Percentiles rank a stretch among this genome's conserved stretches.
phyloP scores from a whole-genome alignment of 2,888 invertebrate species.

The Thereva unica region DNA sequence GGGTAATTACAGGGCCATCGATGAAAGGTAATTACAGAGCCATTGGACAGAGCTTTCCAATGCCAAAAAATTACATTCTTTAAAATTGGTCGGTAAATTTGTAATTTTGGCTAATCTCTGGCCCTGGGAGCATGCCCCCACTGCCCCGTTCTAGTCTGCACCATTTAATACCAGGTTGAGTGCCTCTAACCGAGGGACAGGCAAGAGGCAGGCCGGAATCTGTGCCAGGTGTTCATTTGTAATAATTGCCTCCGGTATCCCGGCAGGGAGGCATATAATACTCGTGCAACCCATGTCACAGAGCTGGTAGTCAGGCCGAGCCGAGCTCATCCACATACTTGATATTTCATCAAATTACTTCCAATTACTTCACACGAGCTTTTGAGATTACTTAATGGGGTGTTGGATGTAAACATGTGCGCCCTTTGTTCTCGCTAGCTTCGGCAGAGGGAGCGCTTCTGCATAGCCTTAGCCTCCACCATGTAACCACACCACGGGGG shows the following conservation, averaged over 20 bases:
- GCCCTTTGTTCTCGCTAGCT: constrained; percentile 2
- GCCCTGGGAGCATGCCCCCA: too few relatives aligned
- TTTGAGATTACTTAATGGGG: constrained; percentile 32
- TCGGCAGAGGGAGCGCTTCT: background rate
- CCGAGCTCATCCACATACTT: constrained; percentile 22
- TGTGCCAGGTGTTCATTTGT: constrained; percentile 26
- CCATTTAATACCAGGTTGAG: too few relatives aligned
- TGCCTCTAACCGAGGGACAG: too few relatives aligned
- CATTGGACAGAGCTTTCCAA: too few relatives aligned
- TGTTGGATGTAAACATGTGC: constrained; percentile 26
- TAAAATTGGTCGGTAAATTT: too few relatives aligned
- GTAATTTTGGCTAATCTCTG: too few relatives aligned
- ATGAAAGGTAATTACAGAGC: too few relatives aligned
- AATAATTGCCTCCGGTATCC: constrained; percentile 28
- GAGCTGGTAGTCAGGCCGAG: constrained; percentile 19
- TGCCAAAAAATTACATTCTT: too few relatives aligned
- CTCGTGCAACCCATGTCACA: background rate
- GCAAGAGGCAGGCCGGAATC: too few relatives aligned
- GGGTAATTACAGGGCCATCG: too few relatives aligned
- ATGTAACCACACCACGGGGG: constrained; percentile 1
- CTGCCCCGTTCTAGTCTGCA: too few relatives aligned
- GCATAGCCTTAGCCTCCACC: background rate
- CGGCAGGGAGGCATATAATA: too few relatives aligned
- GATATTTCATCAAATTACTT: constrained; percentile 34
- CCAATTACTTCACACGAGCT: constrained; percentile 32